Percentiles rank a stretch among this genome's conserved stretches.
phyloP scores from a whole-genome alignment of 2,797 vertebrate species.

The Lycodopsis pacificus region DNA sequence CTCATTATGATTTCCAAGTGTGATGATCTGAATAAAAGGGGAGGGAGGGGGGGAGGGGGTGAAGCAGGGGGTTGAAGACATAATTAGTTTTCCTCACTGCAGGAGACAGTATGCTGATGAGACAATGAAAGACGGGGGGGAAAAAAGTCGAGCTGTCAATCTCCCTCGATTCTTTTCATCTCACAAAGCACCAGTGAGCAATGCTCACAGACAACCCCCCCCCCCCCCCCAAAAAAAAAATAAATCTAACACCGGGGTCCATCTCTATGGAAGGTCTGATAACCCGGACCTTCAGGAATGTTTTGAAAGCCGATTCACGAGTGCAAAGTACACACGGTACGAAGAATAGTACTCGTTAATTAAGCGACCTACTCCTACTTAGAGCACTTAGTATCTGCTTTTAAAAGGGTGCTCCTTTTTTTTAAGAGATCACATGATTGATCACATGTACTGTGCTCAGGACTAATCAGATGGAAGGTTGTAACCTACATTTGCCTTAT shows the following conservation, averaged over 20 bases:
- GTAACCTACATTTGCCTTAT: neutral
- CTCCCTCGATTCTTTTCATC: constrained; percentile 71
- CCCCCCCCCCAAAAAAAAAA: neutral
- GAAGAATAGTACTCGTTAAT: neutral
- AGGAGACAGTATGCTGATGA: constrained; percentile 84
- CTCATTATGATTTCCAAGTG: constrained; percentile 83
- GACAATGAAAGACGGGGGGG: constrained; percentile 76
- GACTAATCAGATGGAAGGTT: neutral
- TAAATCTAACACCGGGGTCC: neutral
- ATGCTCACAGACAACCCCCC: constrained; percentile 48
- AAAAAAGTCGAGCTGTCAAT: constrained; percentile 77
- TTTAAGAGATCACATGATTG: constrained; percentile 1
- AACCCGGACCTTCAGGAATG: neutral
- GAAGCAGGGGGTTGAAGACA: constrained; percentile 81
- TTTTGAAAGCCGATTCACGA: neutral
- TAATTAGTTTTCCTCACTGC: constrained; percentile 86
- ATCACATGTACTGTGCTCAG: neutral
- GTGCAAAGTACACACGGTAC: neutral
- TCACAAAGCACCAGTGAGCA: constrained; percentile 68
- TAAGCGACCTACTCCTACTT: neutral
- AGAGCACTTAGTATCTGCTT: neutral
- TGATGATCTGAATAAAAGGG: constrained; percentile 81
- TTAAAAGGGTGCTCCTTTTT: neutral
- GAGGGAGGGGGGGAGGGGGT: constrained; percentile 57
- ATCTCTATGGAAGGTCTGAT: neutral